Evolutionary conservation across 2,888 invertebrate genomes (phyloP).

Genomic region (Scaptomyza reducta): DNA sequence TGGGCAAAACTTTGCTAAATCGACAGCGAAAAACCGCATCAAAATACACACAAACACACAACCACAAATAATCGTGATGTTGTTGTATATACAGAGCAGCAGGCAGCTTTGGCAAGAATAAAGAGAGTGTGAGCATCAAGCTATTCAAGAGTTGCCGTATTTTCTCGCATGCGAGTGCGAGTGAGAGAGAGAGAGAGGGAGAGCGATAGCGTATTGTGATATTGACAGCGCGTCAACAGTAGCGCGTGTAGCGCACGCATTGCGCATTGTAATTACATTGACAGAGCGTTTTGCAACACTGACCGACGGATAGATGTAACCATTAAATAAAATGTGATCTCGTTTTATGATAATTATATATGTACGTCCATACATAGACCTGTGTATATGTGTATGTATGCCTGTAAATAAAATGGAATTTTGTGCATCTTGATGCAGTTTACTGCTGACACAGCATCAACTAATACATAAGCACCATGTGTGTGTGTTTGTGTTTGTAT

Average conservation of each 20-base stretch:
- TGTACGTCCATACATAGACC: background rate
- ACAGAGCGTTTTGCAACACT: slow-evolving; percentile 62
- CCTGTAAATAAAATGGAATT: slow-evolving; percentile 41
- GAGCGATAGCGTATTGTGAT: slow-evolving; percentile 2
- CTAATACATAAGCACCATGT: slow-evolving; percentile 22
- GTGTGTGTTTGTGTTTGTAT: slow-evolving; percentile 33
- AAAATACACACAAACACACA: slow-evolving; percentile 32
- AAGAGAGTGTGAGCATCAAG: slow-evolving; percentile 31
- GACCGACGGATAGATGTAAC: slow-evolving; percentile 42
- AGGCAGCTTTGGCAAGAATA: slow-evolving; percentile 31
- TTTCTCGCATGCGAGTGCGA: slow-evolving; percentile 26
- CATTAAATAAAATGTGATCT: slow-evolving; percentile 62
- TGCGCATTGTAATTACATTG: slow-evolving; percentile 49
- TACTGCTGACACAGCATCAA: slow-evolving; percentile 52
- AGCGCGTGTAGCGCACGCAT: slow-evolving; percentile 55
- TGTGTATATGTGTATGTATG: background rate
- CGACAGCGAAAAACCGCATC: slow-evolving; percentile 64
- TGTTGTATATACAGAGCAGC: slow-evolving; percentile 24
- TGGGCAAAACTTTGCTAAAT: slow-evolving; percentile 66
- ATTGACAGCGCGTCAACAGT: slow-evolving; percentile 62
- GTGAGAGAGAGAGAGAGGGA: slow-evolving; percentile 4
- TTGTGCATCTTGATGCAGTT: slow-evolving; percentile 51
- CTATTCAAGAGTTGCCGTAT: slow-evolving; percentile 8
- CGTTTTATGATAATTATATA: slow-evolving; percentile 58
- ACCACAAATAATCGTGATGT: slow-evolving; percentile 35